These are phyloP conservation scores for Tokudaia muenninki DNA, from an alignment of 2,797 vertebrate genomes.

Conservation along the genomic window DNA sequence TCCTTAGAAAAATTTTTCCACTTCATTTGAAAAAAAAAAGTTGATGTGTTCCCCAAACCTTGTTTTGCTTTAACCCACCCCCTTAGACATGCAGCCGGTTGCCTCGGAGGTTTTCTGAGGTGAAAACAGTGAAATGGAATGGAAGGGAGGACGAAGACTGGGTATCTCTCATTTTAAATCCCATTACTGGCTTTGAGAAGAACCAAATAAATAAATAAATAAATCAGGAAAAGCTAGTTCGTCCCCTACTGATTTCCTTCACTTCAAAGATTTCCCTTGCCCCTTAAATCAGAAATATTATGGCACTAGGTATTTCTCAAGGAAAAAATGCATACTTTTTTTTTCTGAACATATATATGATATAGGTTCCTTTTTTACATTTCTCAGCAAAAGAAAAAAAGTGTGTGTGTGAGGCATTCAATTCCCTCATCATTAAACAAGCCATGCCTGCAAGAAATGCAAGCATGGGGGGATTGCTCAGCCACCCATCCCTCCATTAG, in stretches of 20 bases:
- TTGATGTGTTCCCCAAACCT: constrained; percentile 64
- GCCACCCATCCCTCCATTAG: constrained; percentile 69
- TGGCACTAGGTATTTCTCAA: constrained; percentile 69
- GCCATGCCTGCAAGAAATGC: constrained; percentile 72
- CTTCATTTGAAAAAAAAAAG: constrained; percentile 79
- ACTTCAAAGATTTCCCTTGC: constrained; percentile 75
- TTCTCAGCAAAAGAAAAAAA: constrained; percentile 30
- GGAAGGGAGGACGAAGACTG: constrained; percentile 81
- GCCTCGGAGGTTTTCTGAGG: constrained; percentile 84
- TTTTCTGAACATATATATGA: constrained; percentile 60
- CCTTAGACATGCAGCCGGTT: constrained; percentile 78
- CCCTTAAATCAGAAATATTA: constrained; percentile 79
- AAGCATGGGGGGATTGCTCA: constrained; percentile 73
- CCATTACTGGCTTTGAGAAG: constrained; percentile 73
- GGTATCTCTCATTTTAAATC: constrained; percentile 85
- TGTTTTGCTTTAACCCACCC: constrained; percentile 79
- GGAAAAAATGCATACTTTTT: background rate
- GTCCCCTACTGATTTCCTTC: constrained; percentile 75
- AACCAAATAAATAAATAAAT: background rate
- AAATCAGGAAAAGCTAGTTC: constrained; percentile 80
- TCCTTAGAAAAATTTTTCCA: constrained; percentile 76
- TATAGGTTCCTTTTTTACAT: constrained; percentile 63
- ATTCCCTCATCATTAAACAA: constrained; percentile 75
- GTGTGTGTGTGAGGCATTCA: constrained; percentile 51
- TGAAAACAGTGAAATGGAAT: constrained; percentile 82